Conservation (phyloP, 2,797 vertebrate genomes). For the Mionectes olivaceus region DNA sequence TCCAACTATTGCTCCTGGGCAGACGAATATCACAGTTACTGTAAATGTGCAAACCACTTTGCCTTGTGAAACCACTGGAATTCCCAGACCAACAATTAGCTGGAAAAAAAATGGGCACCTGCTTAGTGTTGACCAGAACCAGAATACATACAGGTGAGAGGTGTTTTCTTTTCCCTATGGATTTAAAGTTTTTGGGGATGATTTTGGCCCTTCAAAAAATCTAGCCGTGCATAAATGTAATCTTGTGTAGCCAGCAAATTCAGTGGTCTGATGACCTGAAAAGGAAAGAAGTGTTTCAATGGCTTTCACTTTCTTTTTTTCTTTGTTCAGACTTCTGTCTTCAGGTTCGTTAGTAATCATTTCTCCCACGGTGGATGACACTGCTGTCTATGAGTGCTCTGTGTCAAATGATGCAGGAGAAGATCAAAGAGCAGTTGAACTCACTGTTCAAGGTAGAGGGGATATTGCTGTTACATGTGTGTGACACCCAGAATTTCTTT, state of each 20-base stretch:
- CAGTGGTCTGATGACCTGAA: not conserved
- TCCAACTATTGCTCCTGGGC: constrained; percentile 84
- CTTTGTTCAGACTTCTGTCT: constrained; percentile 86
- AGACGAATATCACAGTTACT: constrained; percentile 86
- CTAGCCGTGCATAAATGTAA: not conserved
- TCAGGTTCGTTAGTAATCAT: constrained; percentile 94
- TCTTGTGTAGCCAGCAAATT: not conserved
- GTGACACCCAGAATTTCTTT: not conserved
- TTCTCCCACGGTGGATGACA: constrained; percentile 93
- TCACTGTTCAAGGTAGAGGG: constrained; percentile 90
- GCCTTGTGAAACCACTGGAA: constrained; percentile 91
- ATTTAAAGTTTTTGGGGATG: not conserved
- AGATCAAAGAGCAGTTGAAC: constrained; percentile 83
- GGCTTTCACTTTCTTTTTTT: constrained; percentile 46
- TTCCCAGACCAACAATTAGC: constrained; percentile 88
- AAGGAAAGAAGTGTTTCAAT: constrained; percentile 6
- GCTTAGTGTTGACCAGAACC: constrained; percentile 92
- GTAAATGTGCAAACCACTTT: constrained; percentile 93
- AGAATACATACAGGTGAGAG: constrained; percentile 93
- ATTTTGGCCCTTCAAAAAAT: not conserved
- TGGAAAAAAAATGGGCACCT: constrained; percentile 89
- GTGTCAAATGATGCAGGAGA: constrained; percentile 90
- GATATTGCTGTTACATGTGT: not conserved
- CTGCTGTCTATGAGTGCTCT: constrained; percentile 88
- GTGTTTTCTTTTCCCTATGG: not conserved